These are phyloP conservation scores for Bufo bufo DNA, from an alignment of 2,113 vertebrate genomes.

Conservation along the genomic window DNA sequence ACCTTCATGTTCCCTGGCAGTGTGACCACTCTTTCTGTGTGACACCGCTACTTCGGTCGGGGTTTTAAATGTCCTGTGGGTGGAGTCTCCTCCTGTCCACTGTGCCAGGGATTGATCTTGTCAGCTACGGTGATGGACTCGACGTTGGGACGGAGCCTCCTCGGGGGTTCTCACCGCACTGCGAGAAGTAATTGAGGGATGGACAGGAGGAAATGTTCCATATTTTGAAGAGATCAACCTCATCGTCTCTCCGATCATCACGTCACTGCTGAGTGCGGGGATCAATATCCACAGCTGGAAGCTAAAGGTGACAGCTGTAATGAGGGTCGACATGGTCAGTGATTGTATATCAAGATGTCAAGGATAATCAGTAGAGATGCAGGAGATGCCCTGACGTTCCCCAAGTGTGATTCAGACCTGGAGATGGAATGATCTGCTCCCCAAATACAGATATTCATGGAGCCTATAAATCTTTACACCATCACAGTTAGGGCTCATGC, in stretches of 20 bases:
- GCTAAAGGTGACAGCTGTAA: slow-evolving; percentile 15
- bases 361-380: neutral
- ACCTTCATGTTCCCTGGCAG: neutral
- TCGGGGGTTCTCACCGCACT: neutral
- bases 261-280: neutral
- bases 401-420: neutral
- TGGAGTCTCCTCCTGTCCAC: neutral
- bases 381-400: neutral
- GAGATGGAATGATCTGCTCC: too few relatives aligned
- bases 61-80: slow-evolving; percentile 2
- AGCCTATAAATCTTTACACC: too few relatives aligned
- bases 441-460: too few relatives aligned
- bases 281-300: slow-evolving; percentile 32
- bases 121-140: neutral
- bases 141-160: neutral
- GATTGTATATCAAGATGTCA: slow-evolving; percentile 14
- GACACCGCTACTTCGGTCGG: too few relatives aligned
- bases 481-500: too few relatives aligned
- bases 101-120: neutral
- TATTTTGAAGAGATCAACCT: slow-evolving; percentile 17
- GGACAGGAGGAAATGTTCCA: neutral
- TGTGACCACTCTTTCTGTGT: neutral
- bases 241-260: neutral
- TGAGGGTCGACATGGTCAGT: neutral
- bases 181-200: neutral